A percentile compares a stretch with the other conserved stretches of the same genome.
Evolutionary conservation across 2,797 vertebrate genomes (phyloP).

Genomic region (Sorex maritimensis): DNA sequence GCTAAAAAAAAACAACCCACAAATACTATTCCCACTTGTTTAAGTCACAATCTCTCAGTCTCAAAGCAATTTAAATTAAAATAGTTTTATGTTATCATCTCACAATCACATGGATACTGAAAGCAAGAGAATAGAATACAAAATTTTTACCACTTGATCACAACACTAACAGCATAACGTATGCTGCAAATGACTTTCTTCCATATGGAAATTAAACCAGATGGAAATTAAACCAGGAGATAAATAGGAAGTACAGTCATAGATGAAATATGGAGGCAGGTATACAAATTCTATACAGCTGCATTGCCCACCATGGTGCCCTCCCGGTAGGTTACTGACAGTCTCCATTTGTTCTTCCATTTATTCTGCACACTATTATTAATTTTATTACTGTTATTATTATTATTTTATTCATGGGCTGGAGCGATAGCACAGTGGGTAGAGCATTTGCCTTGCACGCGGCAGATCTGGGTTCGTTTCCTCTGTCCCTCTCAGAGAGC

Average conservation of each 20-base stretch:
- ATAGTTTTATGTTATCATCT: slow-evolving; percentile 46
- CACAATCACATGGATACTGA: background rate
- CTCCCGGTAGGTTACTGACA: background rate
- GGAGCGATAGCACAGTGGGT: too few species aligned
- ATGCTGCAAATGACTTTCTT: slow-evolving; percentile 32
- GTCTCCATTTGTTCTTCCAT: background rate
- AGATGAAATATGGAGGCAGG: background rate
- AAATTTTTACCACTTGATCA: background rate
- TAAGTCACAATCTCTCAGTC: slow-evolving; percentile 33
- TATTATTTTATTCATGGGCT: too few species aligned
- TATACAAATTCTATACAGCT: background rate
- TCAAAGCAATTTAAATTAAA: slow-evolving; percentile 63
- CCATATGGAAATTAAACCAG: slow-evolving; percentile 62
- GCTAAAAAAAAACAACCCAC: background rate
- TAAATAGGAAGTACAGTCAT: background rate
- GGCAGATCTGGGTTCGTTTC: too few species aligned
- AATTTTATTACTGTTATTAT: background rate
- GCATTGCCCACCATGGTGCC: background rate
- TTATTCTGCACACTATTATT: background rate
- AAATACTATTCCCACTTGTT: background rate
- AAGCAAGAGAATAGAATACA: slow-evolving; percentile 35
- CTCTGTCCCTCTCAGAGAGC: too few species aligned
- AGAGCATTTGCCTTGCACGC: too few species aligned
- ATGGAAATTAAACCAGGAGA: slow-evolving; percentile 64
- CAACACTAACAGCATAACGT: slow-evolving; percentile 10